phyloP scores from a whole-genome alignment of 2,888 invertebrate genomes.

The Aromia moschata region DNA sequence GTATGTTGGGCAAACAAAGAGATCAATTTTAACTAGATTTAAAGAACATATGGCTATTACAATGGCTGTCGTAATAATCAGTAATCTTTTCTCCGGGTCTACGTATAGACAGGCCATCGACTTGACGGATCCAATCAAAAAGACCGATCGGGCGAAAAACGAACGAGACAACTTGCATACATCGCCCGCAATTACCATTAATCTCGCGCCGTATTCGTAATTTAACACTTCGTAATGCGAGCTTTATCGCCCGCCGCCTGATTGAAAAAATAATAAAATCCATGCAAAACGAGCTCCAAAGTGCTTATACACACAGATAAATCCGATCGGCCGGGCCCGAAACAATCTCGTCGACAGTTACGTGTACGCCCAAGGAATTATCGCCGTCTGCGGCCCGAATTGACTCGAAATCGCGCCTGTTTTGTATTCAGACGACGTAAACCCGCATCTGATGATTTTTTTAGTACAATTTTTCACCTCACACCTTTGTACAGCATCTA shows the following conservation, averaged over 20 bases:
- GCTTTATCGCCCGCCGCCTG: constrained; percentile 8
- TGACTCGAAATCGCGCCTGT: too few species aligned
- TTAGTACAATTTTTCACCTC: too few species aligned
- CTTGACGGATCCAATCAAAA: constrained; percentile 22
- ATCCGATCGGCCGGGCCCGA: neutral
- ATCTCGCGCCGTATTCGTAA: constrained; percentile 34
- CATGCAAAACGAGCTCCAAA: constrained; percentile 10
- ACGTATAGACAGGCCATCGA: constrained; percentile 1
- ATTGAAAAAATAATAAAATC: constrained; percentile 17
- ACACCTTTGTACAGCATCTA: too few species aligned
- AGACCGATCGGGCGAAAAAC: constrained; percentile 28
- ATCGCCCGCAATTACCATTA: constrained; percentile 33
- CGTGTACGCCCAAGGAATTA: neutral
- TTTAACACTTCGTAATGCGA: constrained; percentile 35
- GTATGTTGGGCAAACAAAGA: too few species aligned
- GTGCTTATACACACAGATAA: constrained; percentile 8
- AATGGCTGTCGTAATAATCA: too few species aligned
- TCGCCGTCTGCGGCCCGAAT: too few species aligned
- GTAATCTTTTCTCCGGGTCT: too few species aligned
- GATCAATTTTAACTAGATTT: too few species aligned
- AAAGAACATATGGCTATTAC: too few species aligned
- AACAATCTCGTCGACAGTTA: constrained; percentile 14
- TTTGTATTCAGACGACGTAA: too few species aligned
- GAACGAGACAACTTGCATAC: constrained; percentile 31
- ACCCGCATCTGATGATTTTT: too few species aligned